Percentiles rank a stretch among this genome's conserved stretches.
phyloP scores from a whole-genome alignment of 2,888 invertebrate species.

The Pyrrhosoma nymphula region DNA sequence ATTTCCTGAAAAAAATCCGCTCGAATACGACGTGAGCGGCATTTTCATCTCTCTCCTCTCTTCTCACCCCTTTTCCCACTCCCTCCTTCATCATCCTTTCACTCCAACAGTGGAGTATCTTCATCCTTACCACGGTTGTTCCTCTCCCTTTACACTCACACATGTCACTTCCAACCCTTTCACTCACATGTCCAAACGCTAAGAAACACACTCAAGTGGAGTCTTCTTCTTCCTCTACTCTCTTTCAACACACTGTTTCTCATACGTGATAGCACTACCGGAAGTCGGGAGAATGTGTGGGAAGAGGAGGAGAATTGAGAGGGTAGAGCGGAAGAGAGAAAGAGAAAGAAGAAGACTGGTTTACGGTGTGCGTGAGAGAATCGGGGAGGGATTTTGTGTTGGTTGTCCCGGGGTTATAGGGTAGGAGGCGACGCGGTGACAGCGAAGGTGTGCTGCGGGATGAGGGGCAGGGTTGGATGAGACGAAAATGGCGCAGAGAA shows the following conservation, averaged over 20 bases:
- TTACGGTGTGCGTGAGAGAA: neutral
- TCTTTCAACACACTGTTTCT: neutral
- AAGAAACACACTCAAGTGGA: neutral
- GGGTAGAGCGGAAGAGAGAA: neutral
- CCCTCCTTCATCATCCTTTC: neutral
- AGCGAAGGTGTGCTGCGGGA: neutral
- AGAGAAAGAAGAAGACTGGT: neutral
- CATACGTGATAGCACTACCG: neutral
- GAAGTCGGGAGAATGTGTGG: neutral
- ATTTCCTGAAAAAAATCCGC: conserved; percentile 30
- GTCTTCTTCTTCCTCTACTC: neutral
- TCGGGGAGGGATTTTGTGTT: neutral
- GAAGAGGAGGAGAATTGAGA: neutral
- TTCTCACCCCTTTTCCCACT: neutral
- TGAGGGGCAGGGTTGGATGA: neutral
- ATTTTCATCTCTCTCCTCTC: neutral
- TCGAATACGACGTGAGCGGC: conserved; percentile 26
- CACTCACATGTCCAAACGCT: neutral
- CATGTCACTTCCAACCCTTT: neutral
- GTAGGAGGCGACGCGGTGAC: neutral
- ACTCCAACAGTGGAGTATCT: neutral
- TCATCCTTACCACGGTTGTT: neutral
- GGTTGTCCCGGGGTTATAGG: neutral
- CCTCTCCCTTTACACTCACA: neutral
- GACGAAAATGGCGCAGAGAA: neutral